Conservation (phyloP, 2,797 vertebrate genomes). For the Paedocypris micromegethes region DNA sequence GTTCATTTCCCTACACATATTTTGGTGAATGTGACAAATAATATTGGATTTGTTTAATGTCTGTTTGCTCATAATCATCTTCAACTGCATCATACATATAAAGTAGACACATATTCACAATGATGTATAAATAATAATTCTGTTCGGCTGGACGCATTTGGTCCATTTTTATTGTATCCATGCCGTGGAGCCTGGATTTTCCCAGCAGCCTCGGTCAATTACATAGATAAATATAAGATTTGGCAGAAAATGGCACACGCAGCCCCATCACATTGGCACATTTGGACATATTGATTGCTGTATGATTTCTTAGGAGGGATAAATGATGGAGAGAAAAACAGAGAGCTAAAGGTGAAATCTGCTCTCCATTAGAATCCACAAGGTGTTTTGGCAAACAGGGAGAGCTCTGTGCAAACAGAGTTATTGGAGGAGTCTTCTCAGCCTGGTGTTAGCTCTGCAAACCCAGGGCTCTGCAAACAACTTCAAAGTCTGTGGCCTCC, state of each 20-base stretch:
- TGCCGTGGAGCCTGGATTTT: slow-evolving; percentile 55
- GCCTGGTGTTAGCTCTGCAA: slow-evolving; percentile 72
- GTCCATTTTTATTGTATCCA: slow-evolving; percentile 57
- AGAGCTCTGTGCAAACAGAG: slow-evolving; percentile 77
- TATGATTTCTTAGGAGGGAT: slow-evolving; percentile 66
- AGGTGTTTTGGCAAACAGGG: slow-evolving; percentile 80
- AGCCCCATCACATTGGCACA: slow-evolving; percentile 69
- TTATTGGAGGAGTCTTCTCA: slow-evolving; percentile 66
- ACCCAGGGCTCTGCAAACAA: slow-evolving; percentile 72
- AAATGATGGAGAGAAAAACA: slow-evolving; percentile 41
- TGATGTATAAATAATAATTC: too few species aligned
- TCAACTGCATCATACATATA: too few species aligned
- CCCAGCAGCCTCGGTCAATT: slow-evolving; percentile 63
- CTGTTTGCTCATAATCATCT: too few species aligned
- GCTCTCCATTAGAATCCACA: slow-evolving; percentile 69
- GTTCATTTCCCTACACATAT: too few species aligned
- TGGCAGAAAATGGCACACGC: slow-evolving; percentile 70
- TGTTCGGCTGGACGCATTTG: slow-evolving; percentile 53
- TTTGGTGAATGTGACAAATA: too few species aligned
- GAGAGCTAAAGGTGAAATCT: slow-evolving; percentile 49
- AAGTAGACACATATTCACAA: too few species aligned
- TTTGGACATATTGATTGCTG: slow-evolving; percentile 73
- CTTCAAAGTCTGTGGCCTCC: slow-evolving; percentile 74
- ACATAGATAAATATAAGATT: slow-evolving; percentile 80
- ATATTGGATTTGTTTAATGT: too few species aligned